Percentiles rank a stretch among this genome's conserved stretches.
These are phyloP conservation scores for Okamejei kenojei DNA, from an alignment of 2,797 vertebrate species.

Conservation along the genomic window DNA sequence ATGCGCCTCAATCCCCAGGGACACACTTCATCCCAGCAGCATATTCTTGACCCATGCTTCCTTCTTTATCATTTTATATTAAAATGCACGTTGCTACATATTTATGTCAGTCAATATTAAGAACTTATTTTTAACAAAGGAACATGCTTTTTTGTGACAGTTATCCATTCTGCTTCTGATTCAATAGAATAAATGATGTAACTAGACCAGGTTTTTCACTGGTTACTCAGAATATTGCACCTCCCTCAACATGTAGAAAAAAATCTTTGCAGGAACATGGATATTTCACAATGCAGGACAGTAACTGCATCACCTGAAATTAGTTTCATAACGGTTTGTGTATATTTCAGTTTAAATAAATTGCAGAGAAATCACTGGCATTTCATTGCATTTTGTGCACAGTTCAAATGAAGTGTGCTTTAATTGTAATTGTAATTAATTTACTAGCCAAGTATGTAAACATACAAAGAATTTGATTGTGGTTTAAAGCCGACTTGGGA, in stretches of 20 bases:
- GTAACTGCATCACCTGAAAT: neutral
- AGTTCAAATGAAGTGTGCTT: slow-evolving; percentile 24
- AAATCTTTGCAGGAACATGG: neutral
- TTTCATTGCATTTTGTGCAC: slow-evolving; percentile 1
- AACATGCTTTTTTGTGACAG: no score
- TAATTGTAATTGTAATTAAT: neutral
- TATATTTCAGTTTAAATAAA: slow-evolving; percentile 28
- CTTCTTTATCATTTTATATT: neutral
- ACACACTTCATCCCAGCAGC: no score
- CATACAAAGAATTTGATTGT: no score
- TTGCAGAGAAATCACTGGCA: neutral
- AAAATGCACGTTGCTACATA: neutral
- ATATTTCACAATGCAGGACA: neutral
- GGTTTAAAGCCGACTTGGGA: neutral
- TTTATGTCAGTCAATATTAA: neutral
- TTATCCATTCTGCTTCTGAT: neutral
- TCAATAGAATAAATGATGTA: neutral
- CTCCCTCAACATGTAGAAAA: neutral
- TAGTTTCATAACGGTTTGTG: neutral
- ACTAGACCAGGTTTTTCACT: neutral
- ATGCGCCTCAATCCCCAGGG: no score
- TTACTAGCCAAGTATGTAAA: no score
- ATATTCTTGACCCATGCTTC: no score
- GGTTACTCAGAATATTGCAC: neutral
- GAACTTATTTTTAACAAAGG: neutral